phyloP scores from a whole-genome alignment of 2,888 invertebrate species.

The Troides helena region DNA sequence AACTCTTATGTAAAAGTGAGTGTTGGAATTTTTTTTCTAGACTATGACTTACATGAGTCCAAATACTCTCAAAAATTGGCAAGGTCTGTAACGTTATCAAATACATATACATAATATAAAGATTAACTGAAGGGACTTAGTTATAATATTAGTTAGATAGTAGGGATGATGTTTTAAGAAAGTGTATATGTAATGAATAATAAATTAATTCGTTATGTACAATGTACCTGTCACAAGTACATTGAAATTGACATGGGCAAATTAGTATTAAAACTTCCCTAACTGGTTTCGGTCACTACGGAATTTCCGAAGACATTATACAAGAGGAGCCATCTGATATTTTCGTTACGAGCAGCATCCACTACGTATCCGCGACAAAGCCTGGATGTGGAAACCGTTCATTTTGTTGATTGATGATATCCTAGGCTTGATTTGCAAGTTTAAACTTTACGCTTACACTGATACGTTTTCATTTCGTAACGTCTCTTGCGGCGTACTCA shows the following conservation, averaged over 20 bases:
- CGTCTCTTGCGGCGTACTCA: neutral
- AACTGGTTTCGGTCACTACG: neutral
- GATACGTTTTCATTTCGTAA: slow-evolving; percentile 5
- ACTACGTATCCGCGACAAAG: slow-evolving; percentile 20
- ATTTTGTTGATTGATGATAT: slow-evolving; percentile 14
- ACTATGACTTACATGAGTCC: too few species aligned
- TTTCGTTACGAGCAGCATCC: slow-evolving; percentile 19
- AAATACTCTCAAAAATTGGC: too few species aligned
- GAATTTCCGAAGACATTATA: neutral
- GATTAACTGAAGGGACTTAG: too few species aligned
- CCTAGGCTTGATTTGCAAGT: neutral
- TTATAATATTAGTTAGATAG: too few species aligned
- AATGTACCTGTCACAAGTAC: too few species aligned
- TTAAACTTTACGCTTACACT: slow-evolving; percentile 10
- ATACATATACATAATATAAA: too few species aligned
- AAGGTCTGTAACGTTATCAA: too few species aligned
- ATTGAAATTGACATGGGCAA: neutral
- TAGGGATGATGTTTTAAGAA: too few species aligned
- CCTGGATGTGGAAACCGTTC: slow-evolving; percentile 18
- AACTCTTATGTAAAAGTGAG: too few species aligned
- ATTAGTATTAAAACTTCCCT: neutral
- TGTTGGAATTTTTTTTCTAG: too few species aligned
- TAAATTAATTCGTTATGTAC: too few species aligned
- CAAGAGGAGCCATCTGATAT: slow-evolving; percentile 17
- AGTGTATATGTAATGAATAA: too few species aligned